These are phyloP conservation scores for Diogma glabrata DNA, from an alignment of 2,888 invertebrate genomes.

Conservation along the genomic window DNA sequence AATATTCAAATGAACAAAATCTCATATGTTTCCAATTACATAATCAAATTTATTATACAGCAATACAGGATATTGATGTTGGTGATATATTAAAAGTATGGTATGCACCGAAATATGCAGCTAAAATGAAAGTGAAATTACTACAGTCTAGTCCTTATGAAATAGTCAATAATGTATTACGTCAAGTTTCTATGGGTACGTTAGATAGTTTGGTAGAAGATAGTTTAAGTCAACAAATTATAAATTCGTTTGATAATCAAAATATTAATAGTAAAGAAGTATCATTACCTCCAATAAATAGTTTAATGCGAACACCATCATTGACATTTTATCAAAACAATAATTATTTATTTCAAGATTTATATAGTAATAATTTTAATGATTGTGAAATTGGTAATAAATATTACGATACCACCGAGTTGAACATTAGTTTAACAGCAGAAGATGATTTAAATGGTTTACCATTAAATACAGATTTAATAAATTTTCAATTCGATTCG, in stretches of 20 bases:
- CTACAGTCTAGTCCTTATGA: slow-evolving; percentile 12
- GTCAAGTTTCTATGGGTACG: slow-evolving; percentile 15
- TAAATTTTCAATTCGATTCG: background rate
- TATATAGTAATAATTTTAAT: background rate
- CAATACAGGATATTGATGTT: slow-evolving; percentile 17
- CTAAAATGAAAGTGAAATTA: slow-evolving; percentile 14
- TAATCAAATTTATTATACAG: slow-evolving; percentile 18
- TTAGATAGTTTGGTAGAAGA: slow-evolving; percentile 12
- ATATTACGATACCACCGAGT: background rate
- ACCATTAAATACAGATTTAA: background rate
- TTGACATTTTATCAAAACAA: background rate
- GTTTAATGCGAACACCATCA: slow-evolving; percentile 14
- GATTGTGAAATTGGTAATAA: background rate
- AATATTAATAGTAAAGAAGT: slow-evolving; percentile 11
- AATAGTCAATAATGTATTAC: slow-evolving; percentile 14
- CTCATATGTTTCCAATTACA: slow-evolving; percentile 18
- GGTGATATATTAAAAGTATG: slow-evolving; percentile 19
- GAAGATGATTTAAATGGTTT: slow-evolving; percentile 3
- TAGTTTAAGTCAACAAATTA: slow-evolving; percentile 9
- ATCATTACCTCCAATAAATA: slow-evolving; percentile 16
- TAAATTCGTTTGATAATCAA: slow-evolving; percentile 1
- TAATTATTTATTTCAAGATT: background rate
- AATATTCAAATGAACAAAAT: slow-evolving; percentile 18
- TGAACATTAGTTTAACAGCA: background rate
- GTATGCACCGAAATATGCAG: slow-evolving; percentile 18